phyloP scores from a whole-genome alignment of 2,888 invertebrate genomes.

The Notodromas monacha region DNA sequence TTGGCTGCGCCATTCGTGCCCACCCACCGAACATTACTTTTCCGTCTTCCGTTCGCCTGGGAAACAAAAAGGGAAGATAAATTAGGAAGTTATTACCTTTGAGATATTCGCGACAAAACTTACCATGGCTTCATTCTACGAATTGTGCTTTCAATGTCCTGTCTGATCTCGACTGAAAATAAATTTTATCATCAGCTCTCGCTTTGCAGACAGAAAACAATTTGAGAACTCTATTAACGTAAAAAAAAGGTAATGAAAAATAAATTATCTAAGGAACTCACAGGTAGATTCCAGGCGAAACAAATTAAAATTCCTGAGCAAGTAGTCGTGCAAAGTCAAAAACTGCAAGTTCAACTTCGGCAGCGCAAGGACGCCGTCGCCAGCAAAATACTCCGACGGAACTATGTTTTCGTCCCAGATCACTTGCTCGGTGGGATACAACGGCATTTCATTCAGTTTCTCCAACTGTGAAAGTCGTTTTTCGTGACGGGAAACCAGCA shows the following conservation, averaged over 20 bases:
- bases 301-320: constrained; percentile 80
- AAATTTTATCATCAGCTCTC: constrained; percentile 4
- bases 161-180: constrained; percentile 66
- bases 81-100: neutral
- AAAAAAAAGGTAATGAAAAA: constrained; percentile 1
- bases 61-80: neutral
- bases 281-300: constrained; percentile 92
- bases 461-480: constrained; percentile 64
- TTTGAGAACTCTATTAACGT: no score
- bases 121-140: constrained; percentile 79
- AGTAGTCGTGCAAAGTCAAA: constrained; percentile 83
- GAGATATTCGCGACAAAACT: constrained; percentile 13
- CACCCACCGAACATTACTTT: constrained; percentile 76
- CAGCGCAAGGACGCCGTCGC: constrained; percentile 73
- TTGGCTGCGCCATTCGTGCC: constrained; percentile 93
- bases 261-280: constrained; percentile 19
- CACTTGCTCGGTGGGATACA: constrained; percentile 88
- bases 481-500: constrained; percentile 27
- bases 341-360: constrained; percentile 95
- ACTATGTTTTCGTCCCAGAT: constrained; percentile 99
- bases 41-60: constrained; percentile 49
- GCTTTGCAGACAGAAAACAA: no score
- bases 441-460: constrained; percentile 79
- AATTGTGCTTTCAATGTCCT: constrained; percentile 89
- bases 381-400: constrained; percentile 82